Percentiles rank a stretch among this genome's conserved stretches.
Evolutionary conservation across 2,797 vertebrate genomes (phyloP).

Genomic region (Hydrolagus colliei): DNA sequence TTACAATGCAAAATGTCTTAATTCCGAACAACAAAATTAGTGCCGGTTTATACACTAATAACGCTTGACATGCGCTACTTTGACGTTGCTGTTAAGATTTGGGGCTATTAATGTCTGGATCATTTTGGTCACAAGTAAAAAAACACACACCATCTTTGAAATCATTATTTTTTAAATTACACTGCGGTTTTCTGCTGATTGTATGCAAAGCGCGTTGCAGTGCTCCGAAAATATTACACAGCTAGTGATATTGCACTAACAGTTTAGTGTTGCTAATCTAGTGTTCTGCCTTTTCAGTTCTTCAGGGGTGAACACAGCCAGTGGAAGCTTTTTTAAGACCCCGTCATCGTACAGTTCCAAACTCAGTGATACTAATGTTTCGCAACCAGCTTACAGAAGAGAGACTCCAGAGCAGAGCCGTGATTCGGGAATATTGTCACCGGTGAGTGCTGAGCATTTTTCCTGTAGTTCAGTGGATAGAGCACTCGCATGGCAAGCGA

Average conservation of each 20-base stretch:
- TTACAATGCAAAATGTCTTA: too few relatives aligned
- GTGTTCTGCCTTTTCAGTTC: slow-evolving; percentile 8
- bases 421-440: slow-evolving; percentile 24
- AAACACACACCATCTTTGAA: background rate
- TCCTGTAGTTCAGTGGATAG: background rate
- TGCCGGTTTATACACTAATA: too few relatives aligned
- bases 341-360: background rate
- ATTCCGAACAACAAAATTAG: too few relatives aligned
- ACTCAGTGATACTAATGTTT: background rate
- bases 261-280: background rate
- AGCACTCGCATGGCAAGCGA: too few relatives aligned
- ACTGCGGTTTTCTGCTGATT: background rate
- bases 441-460: background rate
- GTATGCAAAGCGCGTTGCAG: background rate
- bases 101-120: background rate
- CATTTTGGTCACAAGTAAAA: background rate
- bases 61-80: too few relatives aligned
- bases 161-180: background rate
- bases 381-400: background rate
- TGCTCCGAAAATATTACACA: background rate
- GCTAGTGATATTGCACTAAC: background rate
- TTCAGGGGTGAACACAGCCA: slow-evolving; percentile 9
- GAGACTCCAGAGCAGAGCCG: background rate
- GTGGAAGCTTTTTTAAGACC: background rate
- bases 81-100: too few relatives aligned